Evolutionary conservation across 1,140 invertebrate species (phyloP), one percentile per base, ranked within the genome.

Genomic region (Macrobrachium nipponense): DNA sequence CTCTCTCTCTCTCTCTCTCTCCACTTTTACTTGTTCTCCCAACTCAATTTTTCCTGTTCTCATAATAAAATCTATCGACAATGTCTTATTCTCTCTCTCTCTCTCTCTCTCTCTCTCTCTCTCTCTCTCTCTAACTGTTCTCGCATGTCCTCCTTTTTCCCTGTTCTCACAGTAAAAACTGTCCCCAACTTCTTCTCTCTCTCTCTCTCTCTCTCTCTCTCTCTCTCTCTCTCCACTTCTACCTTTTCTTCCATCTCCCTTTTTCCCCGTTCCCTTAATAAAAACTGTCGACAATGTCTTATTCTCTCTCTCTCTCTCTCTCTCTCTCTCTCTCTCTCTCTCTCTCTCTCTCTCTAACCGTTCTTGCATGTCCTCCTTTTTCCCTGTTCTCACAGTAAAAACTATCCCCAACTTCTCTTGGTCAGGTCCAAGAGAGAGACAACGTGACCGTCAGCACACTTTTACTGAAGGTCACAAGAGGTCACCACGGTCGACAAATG

Each of bases 381-480:
- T n/a, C n/a, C n/a, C n/a, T n/a, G n/a, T n/a, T n/a, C n/a, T n/a
- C n/a, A n/a, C n/a, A n/a, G n/a, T n/a, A n/a, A n/a, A n/a, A n/a
- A n/a, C n/a, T 17, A 18, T 27, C 7, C 6, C 5, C 72, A 17
- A 23, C 44, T 18, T 58, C 43, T 58, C 11, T 23, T 18, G 14
- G 0, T 10, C 79, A 88, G 87, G 82, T 88, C 18, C 73, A 84
- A 11, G 72, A 76, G 51, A 79, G 73, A 3, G 79, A 70, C 7
- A 86, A 88, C 72, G 66, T 82, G 64, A 88, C 87, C 12, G 76
- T 86, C 0, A 86, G 82, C n/a, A 61, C 82, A 12, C 58, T 88
- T 62, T 64, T 76, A 58, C 73, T 88, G 8, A 12, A 72, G 59
- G 64, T 86, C 15, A 82, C 70, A 11, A 20, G 87, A 12, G 70